phyloP scores from a whole-genome alignment of 2,888 invertebrate species.

The Herminia tarsipennalis region DNA sequence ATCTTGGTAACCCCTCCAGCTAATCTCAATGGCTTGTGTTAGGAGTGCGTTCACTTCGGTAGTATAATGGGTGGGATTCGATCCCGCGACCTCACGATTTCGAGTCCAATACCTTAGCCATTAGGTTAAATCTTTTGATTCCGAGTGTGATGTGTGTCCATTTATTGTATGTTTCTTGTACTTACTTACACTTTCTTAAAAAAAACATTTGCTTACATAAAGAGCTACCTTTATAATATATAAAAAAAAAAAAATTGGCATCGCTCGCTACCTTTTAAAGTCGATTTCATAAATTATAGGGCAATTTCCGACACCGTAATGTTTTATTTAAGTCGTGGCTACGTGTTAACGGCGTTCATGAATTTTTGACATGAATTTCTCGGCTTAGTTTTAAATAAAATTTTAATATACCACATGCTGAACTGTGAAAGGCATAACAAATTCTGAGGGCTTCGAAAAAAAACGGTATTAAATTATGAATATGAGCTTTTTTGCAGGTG shows the following conservation, averaged over 20 bases:
- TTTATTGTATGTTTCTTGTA: no score
- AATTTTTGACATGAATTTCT: conserved; percentile 45
- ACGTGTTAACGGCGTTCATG: conserved; percentile 56
- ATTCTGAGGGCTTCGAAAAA: conserved; percentile 35
- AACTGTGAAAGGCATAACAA: conserved; percentile 10
- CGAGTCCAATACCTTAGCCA: no score
- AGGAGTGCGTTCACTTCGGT: no score
- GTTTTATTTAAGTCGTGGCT: conserved; percentile 54
- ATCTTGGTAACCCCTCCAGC: no score
- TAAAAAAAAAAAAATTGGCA: conserved; percentile 29
- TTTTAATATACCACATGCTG: conserved; percentile 18
- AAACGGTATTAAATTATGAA: conserved; percentile 40
- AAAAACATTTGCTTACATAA: no score
- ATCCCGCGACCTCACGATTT: no score
- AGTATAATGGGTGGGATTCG: no score
- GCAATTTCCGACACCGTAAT: conserved; percentile 56
- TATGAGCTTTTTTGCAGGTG: conserved; percentile 12
- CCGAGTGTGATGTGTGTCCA: no score
- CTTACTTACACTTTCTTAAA: no score
- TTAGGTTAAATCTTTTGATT: no score
- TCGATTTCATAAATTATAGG: conserved; percentile 54
- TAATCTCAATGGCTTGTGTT: no score
- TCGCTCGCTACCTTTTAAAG: conserved; percentile 47
- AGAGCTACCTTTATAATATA: not conserved
- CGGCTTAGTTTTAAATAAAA: conserved; percentile 36